Percentiles rank a stretch among this genome's conserved stretches.
Evolutionary conservation across 2,888 invertebrate species (phyloP).

Genomic region (Euclidia mi): DNA sequence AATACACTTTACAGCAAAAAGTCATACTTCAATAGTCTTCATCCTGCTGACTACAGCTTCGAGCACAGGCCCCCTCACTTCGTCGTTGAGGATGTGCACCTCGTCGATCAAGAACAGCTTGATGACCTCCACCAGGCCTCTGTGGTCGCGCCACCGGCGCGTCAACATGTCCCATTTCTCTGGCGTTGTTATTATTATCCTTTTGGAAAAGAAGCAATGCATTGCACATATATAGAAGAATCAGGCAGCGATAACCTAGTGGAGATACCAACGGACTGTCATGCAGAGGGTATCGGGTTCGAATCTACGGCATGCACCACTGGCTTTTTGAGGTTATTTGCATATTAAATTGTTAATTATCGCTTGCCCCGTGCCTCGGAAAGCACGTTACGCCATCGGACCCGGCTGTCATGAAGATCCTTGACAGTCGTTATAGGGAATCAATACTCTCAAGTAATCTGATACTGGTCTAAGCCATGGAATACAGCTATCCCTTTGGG

Average conservation of each 20-base stretch:
- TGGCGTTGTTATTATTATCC: conserved; percentile 94
- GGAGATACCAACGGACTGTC: conserved; percentile 3
- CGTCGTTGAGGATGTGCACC: conserved; percentile 94
- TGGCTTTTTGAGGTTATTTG: no score
- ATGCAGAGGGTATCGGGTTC: no score
- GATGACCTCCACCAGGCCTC: conserved; percentile 90
- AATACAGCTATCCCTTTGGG: no score
- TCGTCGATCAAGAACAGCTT: conserved; percentile 94
- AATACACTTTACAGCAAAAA: not conserved
- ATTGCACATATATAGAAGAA: no score
- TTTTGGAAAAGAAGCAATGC: conserved; percentile 40
- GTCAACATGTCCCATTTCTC: conserved; percentile 96
- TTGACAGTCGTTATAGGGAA: no score
- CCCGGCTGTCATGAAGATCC: no score
- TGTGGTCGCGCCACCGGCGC: conserved; percentile 93
- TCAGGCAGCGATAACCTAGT: not conserved
- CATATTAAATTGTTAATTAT: no score
- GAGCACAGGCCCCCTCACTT: conserved; percentile 92
- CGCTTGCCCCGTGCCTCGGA: no score
- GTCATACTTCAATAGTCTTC: conserved; percentile 92
- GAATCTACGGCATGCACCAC: no score
- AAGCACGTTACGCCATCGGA: no score
- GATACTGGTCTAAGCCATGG: no score
- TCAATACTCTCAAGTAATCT: no score
- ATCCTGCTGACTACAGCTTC: conserved; percentile 95